Percentiles rank a stretch among this genome's conserved stretches.
Evolutionary conservation across 2,797 vertebrate genomes (phyloP).

Genomic region (Melanogrammus aeglefinus): DNA sequence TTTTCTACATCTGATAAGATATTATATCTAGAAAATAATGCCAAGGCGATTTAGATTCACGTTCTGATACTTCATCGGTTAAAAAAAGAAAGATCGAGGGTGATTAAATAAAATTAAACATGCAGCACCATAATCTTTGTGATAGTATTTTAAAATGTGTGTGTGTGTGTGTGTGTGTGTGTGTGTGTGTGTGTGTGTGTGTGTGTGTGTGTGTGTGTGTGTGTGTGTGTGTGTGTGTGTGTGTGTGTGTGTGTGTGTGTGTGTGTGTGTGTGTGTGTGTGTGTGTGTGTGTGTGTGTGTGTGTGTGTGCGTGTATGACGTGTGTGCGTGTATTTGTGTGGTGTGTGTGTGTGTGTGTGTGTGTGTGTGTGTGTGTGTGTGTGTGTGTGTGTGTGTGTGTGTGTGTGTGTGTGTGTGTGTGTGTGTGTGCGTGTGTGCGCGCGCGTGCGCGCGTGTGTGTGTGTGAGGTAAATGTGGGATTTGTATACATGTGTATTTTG

Average conservation of each 20-base stretch:
- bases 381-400: conserved; percentile 35
- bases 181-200: conserved; percentile 36
- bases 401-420: conserved; percentile 30
- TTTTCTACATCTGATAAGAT: conserved; percentile 17
- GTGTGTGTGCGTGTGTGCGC: conserved; percentile 6
- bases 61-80: neutral
- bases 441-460: conserved; percentile 34
- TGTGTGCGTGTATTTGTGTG: conserved; percentile 5
- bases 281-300: conserved; percentile 34
- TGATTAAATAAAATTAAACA: conserved; percentile 45
- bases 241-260: conserved; percentile 13
- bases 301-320: too few species aligned
- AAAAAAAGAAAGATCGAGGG: conserved; percentile 29
- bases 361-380: conserved; percentile 31
- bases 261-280: conserved; percentile 34
- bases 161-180: conserved; percentile 8
- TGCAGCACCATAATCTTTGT: conserved; percentile 38
- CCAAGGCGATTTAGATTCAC: conserved; percentile 3
- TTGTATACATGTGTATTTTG: neutral
- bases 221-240: conserved; percentile 27
- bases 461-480: neutral
- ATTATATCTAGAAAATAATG: conserved; percentile 14
- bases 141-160: conserved; percentile 12
- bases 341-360: conserved; percentile 5
- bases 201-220: conserved; percentile 36